Conservation (phyloP, 2,797 vertebrate genomes). For the Tenualosa thibaudeaui region DNA sequence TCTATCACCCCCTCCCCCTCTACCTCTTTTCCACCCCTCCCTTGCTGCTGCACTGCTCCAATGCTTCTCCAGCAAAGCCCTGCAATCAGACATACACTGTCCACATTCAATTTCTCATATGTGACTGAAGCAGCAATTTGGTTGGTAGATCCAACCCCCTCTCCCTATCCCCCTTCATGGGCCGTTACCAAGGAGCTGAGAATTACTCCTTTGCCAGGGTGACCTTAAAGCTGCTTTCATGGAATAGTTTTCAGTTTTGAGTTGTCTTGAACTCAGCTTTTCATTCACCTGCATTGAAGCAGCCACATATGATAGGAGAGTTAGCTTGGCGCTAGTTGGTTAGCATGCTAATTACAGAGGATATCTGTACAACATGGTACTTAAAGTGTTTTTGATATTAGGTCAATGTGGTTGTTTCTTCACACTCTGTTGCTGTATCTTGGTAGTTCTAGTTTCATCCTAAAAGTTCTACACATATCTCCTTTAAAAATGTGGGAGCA, state of each 20-base stretch:
- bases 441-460: no score
- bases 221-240: background rate
- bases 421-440: no score
- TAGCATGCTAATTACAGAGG: no score
- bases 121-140: background rate
- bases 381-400: no score
- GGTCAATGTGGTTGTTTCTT: no score
- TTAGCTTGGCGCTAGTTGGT: no score
- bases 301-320: no score
- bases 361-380: no score
- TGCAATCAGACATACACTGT: background rate
- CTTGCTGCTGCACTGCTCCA: background rate
- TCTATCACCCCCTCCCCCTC: background rate
- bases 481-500: background rate
- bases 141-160: background rate
- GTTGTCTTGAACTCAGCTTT: no score
- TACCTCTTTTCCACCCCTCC: background rate
- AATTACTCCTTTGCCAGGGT: background rate
- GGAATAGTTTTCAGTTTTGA: no score
- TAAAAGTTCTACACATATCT: no score
- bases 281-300: no score
- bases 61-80: background rate
- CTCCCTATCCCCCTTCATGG: background rate
- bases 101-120: slow-evolving; percentile 6
- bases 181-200: background rate